phyloP scores from a whole-genome alignment of 2,113 vertebrate genomes.

The Actenoides lindsayi region DNA sequence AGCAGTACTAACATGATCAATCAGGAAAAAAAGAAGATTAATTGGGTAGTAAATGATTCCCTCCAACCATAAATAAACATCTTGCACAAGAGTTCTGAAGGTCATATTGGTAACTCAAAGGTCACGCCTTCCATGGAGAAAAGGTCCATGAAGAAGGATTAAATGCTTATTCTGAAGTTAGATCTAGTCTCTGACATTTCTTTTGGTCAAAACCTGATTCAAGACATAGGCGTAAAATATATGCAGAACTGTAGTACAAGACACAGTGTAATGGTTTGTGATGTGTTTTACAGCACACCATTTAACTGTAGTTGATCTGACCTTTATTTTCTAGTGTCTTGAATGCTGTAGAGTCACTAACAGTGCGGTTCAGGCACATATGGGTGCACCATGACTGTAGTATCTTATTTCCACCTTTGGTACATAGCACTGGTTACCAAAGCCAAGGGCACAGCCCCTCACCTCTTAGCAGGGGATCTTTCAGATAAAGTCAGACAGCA shows the following conservation, averaged over 20 bases:
- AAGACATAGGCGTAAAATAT: not conserved
- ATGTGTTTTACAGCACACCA: not conserved
- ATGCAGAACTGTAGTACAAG: not conserved
- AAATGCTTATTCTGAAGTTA: not conserved
- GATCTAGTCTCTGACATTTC: not conserved
- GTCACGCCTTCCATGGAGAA: not conserved
- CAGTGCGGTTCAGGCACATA: not conserved
- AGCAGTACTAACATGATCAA: not conserved
- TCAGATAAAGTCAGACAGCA: not conserved
- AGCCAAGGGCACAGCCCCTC: not conserved
- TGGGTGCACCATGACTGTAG: not conserved
- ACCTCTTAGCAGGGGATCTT: not conserved
- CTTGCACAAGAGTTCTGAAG: not conserved
- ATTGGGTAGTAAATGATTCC: not conserved
- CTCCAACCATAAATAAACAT: not conserved
- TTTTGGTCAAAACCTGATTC: not conserved
- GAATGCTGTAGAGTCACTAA: not conserved
- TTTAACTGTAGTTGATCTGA: not conserved
- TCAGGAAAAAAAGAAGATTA: not conserved
- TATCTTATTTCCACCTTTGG: not conserved
- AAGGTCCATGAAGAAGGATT: not conserved
- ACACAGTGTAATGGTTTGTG: accelerated
- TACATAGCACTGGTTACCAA: not conserved
- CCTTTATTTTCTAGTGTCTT: not conserved
- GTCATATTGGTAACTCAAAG: not conserved